A percentile compares a stretch with the other conserved stretches of the same genome.
Evolutionary conservation across 1,140 invertebrate genomes (phyloP).

Genomic region (Dendrolimus kikuchii): DNA sequence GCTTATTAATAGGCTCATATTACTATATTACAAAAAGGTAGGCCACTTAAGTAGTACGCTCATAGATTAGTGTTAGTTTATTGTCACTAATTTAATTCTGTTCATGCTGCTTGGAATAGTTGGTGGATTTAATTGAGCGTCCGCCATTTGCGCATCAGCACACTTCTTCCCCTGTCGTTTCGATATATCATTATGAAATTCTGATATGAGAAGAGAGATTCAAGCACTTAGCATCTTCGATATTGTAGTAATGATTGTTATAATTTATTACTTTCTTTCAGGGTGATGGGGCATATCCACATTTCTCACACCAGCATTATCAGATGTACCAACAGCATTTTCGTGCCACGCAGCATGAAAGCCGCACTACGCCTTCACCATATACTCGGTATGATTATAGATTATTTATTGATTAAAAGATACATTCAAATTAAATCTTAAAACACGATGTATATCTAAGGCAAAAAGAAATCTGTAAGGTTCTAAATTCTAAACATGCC

Average conservation of each 20-base stretch:
- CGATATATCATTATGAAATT: slow-evolving; percentile 77
- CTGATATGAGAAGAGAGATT: too few relatives aligned
- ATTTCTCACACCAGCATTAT: slow-evolving; percentile 81
- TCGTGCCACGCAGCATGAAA: slow-evolving; percentile 76
- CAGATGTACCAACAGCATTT: slow-evolving; percentile 79
- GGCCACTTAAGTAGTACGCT: neutral
- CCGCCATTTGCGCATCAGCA: slow-evolving; percentile 87
- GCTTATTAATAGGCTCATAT: neutral
- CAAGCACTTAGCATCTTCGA: too few relatives aligned
- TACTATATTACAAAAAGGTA: neutral
- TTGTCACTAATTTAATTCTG: slow-evolving; percentile 34
- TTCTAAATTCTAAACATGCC: too few relatives aligned
- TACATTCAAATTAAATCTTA: too few relatives aligned
- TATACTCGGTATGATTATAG: slow-evolving; percentile 48
- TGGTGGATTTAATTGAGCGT: slow-evolving; percentile 73
- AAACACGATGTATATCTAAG: too few relatives aligned
- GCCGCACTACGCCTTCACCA: slow-evolving; percentile 69
- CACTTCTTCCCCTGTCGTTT: slow-evolving; percentile 82
- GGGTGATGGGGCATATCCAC: slow-evolving; percentile 80
- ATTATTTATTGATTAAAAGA: neutral
- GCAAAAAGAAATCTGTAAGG: too few relatives aligned
- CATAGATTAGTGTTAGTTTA: slow-evolving; percentile 3
- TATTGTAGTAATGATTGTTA: neutral
- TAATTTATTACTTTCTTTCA: slow-evolving; percentile 36
- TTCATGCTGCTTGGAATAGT: slow-evolving; percentile 60